These are phyloP conservation scores for Heliconius erato DNA, from an alignment of 2,888 invertebrate genomes.

Conservation along the genomic window DNA sequence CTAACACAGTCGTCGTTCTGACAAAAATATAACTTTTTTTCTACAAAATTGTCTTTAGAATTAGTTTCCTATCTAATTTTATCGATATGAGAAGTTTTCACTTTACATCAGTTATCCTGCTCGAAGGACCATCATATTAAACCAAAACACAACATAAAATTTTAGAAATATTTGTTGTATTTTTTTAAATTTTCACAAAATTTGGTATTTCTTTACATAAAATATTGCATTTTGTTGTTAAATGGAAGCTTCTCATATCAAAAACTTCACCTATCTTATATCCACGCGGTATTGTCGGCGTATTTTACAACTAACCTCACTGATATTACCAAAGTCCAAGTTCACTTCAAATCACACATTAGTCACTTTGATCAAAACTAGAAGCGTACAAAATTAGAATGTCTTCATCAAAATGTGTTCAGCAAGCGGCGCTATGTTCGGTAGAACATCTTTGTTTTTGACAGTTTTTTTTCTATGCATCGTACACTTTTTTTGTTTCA, in stretches of 20 bases:
- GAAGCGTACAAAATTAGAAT: constrained; percentile 62
- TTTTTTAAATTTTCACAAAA: not conserved
- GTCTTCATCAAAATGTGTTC: constrained; percentile 80
- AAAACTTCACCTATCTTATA: constrained; percentile 58
- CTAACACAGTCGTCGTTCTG: constrained; percentile 62
- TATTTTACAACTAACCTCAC: constrained; percentile 67
- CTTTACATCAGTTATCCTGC: not conserved
- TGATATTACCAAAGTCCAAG: constrained; percentile 43
- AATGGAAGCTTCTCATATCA: constrained; percentile 54
- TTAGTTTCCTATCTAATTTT: constrained; percentile 77
- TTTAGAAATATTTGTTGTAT: not conserved
- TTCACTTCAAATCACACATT: constrained; percentile 43
- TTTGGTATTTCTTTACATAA: not conserved
- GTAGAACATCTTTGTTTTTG: constrained; percentile 68
- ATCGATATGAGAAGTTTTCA: constrained; percentile 58
- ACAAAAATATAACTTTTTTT: constrained; percentile 78
- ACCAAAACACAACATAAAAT: not conserved
- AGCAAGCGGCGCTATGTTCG: constrained; percentile 69
- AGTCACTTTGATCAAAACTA: constrained; percentile 28
- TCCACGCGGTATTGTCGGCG: constrained; percentile 80
- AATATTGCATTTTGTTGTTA: not conserved
- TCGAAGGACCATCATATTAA: not conserved
- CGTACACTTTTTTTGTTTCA: constrained; percentile 75
- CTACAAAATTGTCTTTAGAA: constrained; percentile 70
- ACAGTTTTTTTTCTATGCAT: constrained; percentile 71